Percentiles rank a stretch among this genome's conserved stretches.
phyloP scores from a whole-genome alignment of 2,113 vertebrate genomes.

The Nerophis ophidion region DNA sequence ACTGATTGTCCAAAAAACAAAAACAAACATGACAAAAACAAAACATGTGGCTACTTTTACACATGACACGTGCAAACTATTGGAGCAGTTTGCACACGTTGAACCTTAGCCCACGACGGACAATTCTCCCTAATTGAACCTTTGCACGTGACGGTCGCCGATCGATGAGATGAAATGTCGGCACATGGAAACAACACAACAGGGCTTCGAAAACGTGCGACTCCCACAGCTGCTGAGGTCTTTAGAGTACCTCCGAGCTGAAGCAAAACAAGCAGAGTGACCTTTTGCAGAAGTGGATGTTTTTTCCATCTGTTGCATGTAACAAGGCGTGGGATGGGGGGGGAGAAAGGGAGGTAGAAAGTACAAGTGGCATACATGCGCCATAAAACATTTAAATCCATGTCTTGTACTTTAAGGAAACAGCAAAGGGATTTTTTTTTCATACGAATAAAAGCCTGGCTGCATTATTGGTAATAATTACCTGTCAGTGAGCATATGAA shows the following conservation, averaged over 20 bases:
- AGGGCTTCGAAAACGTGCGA: too few species aligned
- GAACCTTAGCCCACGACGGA: neutral
- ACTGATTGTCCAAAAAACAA: too few species aligned
- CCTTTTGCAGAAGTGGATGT: conserved; percentile 21
- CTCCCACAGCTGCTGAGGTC: conserved; percentile 22
- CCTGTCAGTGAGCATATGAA: neutral
- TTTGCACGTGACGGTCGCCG: conserved; percentile 17
- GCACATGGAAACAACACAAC: too few species aligned
- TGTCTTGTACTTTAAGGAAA: neutral
- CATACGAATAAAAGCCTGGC: neutral
- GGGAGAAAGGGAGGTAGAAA: neutral
- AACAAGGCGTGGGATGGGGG: neutral
- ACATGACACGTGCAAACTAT: neutral
- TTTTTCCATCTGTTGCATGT: conserved; percentile 15
- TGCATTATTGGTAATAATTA: neutral
- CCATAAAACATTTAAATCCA: neutral
- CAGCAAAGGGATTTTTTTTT: neutral
- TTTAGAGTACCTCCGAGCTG: conserved; percentile 19
- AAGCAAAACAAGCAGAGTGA: conserved; percentile 24
- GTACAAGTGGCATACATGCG: neutral
- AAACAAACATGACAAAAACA: too few species aligned
- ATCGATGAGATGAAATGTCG: conserved; percentile 6
- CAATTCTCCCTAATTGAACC: conserved; percentile 5
- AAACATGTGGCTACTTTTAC: too few species aligned
- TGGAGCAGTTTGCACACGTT: too few species aligned